Conservation (phyloP, 2,888 invertebrate species). For the Fissipunctia ypsillon region DNA sequence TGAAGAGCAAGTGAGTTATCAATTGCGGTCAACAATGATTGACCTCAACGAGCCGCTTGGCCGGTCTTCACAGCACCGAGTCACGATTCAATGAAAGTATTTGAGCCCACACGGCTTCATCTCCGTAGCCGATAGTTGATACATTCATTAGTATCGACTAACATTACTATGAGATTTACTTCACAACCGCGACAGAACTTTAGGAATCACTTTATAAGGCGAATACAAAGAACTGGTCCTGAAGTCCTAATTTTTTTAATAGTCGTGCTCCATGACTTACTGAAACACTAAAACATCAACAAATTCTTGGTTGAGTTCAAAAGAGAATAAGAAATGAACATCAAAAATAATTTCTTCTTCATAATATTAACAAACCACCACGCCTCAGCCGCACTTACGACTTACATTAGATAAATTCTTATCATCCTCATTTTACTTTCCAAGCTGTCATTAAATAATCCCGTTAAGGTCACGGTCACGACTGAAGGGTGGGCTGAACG, state of each 20-base stretch:
- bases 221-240: not conserved
- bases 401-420: conserved; percentile 63
- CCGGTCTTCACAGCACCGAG: conserved; percentile 42
- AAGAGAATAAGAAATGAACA: not conserved
- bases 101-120: conserved; percentile 30
- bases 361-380: conserved; percentile 37
- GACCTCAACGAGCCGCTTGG: conserved; percentile 48
- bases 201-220: not conserved
- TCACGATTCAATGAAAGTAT: conserved; percentile 68
- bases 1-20: conserved; percentile 66
- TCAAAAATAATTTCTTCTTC: conserved; percentile 25
- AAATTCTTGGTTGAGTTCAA: not conserved
- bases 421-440: conserved; percentile 60
- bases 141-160: not conserved
- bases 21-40: conserved; percentile 64
- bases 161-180: not conserved
- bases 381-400: conserved; percentile 50
- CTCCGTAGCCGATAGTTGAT: conserved; percentile 17
- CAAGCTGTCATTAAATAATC: conserved; percentile 69
- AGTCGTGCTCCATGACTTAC: not conserved
- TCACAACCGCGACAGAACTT: not conserved
- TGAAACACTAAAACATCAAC: not conserved
- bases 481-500: conserved; percentile 61
- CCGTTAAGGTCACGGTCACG: conserved; percentile 65
- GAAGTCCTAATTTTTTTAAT: not conserved